phyloP scores from a whole-genome alignment of 1,140 invertebrate genomes.

The Hormaphis cornu region DNA sequence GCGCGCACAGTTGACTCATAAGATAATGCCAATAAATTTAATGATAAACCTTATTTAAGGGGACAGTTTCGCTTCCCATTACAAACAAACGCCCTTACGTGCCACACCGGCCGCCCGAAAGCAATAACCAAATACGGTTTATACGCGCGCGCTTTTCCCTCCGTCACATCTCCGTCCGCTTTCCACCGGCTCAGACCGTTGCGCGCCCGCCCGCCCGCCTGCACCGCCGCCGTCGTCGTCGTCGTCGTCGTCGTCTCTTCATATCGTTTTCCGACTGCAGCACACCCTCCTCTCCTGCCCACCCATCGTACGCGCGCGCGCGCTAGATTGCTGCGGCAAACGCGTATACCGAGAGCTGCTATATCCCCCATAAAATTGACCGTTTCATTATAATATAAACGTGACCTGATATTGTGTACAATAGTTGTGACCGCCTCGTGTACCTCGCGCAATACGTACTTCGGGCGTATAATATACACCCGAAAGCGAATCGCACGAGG shows the following conservation, averaged over 20 bases:
- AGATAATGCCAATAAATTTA: slow-evolving; percentile 33
- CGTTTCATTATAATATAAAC: slow-evolving; percentile 32
- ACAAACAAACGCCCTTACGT: slow-evolving; percentile 33
- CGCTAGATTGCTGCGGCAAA: too few relatives aligned
- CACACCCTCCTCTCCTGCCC: too few relatives aligned
- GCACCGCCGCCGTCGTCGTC: background rate
- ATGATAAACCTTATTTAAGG: slow-evolving; percentile 33
- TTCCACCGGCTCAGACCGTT: too few relatives aligned
- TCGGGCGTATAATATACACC: background rate
- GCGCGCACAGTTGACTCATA: slow-evolving; percentile 31
- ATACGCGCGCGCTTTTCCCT: slow-evolving; percentile 11
- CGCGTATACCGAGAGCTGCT: too few relatives aligned
- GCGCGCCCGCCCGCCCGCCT: background rate
- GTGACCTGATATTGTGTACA: too few relatives aligned
- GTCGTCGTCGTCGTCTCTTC: background rate
- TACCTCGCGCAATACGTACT: background rate
- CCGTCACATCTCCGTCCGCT: background rate
- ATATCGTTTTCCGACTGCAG: too few relatives aligned
- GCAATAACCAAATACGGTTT: slow-evolving; percentile 33
- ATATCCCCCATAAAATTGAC: slow-evolving; percentile 31
- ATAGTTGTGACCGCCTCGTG: slow-evolving; percentile 23
- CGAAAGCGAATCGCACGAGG: background rate
- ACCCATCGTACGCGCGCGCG: too few relatives aligned
- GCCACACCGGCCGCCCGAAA: slow-evolving; percentile 32
- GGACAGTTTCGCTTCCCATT: slow-evolving; percentile 32